Evolutionary conservation across 2,888 invertebrate genomes (phyloP), one percentile per base, ranked within the genome.

Genomic region (Trachelus stipa): DNA sequence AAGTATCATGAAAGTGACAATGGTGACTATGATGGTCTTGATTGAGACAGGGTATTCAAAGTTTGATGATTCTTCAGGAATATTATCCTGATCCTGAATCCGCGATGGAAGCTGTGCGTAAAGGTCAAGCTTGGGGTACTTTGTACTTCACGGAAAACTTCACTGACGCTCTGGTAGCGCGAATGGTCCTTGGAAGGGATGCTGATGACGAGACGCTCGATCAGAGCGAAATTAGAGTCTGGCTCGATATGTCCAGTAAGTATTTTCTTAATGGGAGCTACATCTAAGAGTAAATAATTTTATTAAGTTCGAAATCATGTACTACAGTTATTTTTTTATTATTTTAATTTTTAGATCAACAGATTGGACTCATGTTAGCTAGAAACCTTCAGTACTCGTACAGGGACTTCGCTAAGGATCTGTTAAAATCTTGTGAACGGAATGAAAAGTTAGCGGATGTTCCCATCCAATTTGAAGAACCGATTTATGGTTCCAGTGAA

Each of bases 231-330:
- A 95, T 98, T 80, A 94, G 96, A 88, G 96, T 98, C 76, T 97
- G 97, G 96, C 94, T 98, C 79, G 98, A 98, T 91, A 97, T 98
- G 96, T 97, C 97, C 85, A 98, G 95, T 95, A 91, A 93, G 93
- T 92, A 73, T 34, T 40, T 15, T 40, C 40, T 40, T 40, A 40
- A 15, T 6, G 40, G 4, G 15, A 15, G 40, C 6, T 15, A 40
- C 15, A 4, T 40, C 40, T 40, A 15, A 6, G 34, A 15, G 40
- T 40, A 15, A 40, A 15, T 15, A 6, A 40, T 15, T 40, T 40
- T 6, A 4, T 15, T 40, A 15, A 1, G 1, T 40, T 40, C 1
- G 0, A 40, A 40, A 40, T 15, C 15, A 6, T 40, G 6, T 40
- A 15, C 15, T 40, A 15, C 6, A 40, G 0, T 40, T 40, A 40